Evolutionary conservation across 2,888 invertebrate species (phyloP).

Genomic region (Lasioglossum oenotherae): DNA sequence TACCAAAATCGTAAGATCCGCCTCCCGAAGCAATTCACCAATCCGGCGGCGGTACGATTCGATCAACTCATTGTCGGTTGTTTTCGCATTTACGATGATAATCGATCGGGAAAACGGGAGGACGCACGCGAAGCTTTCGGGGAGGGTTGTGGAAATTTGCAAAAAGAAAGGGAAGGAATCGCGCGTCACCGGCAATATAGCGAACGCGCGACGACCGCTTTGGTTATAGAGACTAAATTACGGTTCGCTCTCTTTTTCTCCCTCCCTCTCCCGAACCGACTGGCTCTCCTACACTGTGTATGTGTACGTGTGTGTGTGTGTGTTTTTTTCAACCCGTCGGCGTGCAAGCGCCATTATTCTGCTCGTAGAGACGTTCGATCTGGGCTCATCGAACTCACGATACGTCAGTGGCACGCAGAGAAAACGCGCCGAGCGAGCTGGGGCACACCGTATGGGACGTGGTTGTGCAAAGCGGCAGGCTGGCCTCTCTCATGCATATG

Average conservation of each 20-base stretch:
- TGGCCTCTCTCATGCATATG: conserved; percentile 87
- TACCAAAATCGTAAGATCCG: neutral
- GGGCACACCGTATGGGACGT: conserved; percentile 59
- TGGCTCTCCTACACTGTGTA: neutral
- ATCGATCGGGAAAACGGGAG: conserved; percentile 1
- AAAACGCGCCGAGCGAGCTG: conserved; percentile 68
- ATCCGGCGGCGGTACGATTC: neutral
- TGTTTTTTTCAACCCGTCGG: conserved; percentile 58
- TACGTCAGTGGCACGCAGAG: conserved; percentile 78
- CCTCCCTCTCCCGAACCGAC: neutral
- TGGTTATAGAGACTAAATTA: conserved; percentile 72
- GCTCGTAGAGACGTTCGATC: conserved; percentile 71
- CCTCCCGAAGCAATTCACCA: neutral
- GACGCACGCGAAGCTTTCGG: conserved; percentile 1
- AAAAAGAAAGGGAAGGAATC: conserved; percentile 39
- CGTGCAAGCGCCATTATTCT: conserved; percentile 70
- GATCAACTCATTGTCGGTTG: conserved; percentile 1
- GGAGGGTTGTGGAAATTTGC: conserved; percentile 40
- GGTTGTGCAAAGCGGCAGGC: conserved; percentile 77
- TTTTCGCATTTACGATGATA: neutral
- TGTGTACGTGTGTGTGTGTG: neutral
- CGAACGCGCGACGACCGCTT: conserved; percentile 50
- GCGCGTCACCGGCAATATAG: conserved; percentile 43
- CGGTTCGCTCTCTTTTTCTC: conserved; percentile 35
- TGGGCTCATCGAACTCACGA: conserved; percentile 74